phyloP scores from a whole-genome alignment of 1,140 invertebrate species.

The Trichonephila clavata region DNA sequence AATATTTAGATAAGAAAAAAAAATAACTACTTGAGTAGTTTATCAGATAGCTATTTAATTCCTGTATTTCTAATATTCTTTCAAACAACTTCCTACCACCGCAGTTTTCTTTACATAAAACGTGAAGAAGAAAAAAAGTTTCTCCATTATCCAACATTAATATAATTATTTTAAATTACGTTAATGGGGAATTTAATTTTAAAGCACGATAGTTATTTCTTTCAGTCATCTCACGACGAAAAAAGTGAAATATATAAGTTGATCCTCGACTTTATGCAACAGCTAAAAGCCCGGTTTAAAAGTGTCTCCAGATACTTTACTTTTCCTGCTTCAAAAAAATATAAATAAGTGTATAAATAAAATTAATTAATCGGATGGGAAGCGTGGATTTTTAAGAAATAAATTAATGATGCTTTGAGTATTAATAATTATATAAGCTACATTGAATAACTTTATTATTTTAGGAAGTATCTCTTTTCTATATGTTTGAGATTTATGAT shows the following conservation, averaged over 20 bases:
- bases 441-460: neutral
- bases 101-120: neutral
- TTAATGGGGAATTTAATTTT: slow-evolving; percentile 17
- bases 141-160: neutral
- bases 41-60: neutral
- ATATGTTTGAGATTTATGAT: neutral
- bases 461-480: neutral
- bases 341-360: too few species aligned
- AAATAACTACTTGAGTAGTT: too few species aligned
- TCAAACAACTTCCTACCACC: neutral
- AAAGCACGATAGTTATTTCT: neutral
- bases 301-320: neutral
- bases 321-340: neutral
- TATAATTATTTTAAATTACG: neutral
- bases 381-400: neutral
- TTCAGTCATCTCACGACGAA: neutral
- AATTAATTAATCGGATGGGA: neutral
- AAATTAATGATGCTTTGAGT: neutral
- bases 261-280: neutral
- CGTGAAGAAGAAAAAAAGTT: neutral
- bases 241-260: neutral
- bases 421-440: neutral
- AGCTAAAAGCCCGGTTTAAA: neutral
- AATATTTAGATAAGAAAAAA: too few species aligned
- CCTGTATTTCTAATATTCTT: neutral